phyloP scores from a whole-genome alignment of 2,797 vertebrate genomes.

The Enoplosus armatus region DNA sequence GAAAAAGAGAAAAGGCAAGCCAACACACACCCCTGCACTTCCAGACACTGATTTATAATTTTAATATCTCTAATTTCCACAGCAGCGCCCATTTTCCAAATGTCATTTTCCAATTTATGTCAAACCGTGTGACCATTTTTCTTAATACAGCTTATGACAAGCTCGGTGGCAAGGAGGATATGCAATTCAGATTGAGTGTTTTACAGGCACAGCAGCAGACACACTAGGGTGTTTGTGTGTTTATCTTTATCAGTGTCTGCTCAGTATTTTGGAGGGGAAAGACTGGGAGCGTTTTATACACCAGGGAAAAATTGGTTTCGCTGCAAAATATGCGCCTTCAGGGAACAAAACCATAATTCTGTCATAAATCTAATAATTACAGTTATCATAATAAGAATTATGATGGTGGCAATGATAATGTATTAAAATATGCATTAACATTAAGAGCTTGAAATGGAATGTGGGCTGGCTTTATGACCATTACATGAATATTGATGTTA shows the following conservation, averaged over 20 bases:
- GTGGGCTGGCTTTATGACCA: slow-evolving; percentile 73
- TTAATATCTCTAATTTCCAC: slow-evolving; percentile 96
- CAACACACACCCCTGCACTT: slow-evolving; percentile 73
- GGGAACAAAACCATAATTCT: slow-evolving; percentile 83
- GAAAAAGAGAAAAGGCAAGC: slow-evolving; percentile 57
- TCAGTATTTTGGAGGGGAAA: slow-evolving; percentile 74
- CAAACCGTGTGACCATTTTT: slow-evolving; percentile 91
- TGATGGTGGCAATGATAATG: slow-evolving; percentile 84
- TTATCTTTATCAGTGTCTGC: slow-evolving; percentile 85
- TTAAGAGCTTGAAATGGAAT: slow-evolving; percentile 82
- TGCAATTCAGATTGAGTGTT: slow-evolving; percentile 90
- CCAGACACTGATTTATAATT: slow-evolving; percentile 95
- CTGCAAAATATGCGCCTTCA: slow-evolving; percentile 77
- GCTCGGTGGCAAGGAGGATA: slow-evolving; percentile 87
- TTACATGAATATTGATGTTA: slow-evolving; percentile 87
- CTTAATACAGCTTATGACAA: slow-evolving; percentile 94
- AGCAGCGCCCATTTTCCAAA: slow-evolving; percentile 89
- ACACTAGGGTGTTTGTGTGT: slow-evolving; percentile 82
- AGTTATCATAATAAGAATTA: slow-evolving; percentile 85
- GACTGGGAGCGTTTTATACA: slow-evolving; percentile 64
- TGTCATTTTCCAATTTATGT: slow-evolving; percentile 96
- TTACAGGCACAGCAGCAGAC: slow-evolving; percentile 82
- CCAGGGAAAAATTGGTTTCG: slow-evolving; percentile 73
- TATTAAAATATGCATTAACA: slow-evolving; percentile 88
- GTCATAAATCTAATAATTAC: slow-evolving; percentile 86